These are phyloP conservation scores for Netelia virgata DNA, from an alignment of 2,888 invertebrate genomes.

Conservation along the genomic window DNA sequence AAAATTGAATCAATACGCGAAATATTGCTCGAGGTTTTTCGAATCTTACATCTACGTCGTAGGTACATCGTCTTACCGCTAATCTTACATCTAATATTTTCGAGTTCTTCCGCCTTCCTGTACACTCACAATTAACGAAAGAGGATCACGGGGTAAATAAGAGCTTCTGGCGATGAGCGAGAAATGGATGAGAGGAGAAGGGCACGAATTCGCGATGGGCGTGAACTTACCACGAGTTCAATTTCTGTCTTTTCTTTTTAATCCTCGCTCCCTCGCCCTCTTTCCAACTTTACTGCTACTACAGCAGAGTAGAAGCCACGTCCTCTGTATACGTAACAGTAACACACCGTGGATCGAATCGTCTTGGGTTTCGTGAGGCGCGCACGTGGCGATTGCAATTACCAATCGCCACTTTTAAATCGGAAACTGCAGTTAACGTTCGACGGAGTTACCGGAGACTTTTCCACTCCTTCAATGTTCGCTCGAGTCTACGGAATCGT, in stretches of 20 bases:
- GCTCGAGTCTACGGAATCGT: constrained; percentile 39
- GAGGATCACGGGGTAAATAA: constrained; percentile 21
- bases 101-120: not conserved
- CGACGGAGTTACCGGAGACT: constrained; percentile 55
- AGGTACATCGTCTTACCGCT: not conserved
- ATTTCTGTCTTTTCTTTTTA: constrained; percentile 72
- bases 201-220: constrained; percentile 72
- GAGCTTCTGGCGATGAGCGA: constrained; percentile 38
- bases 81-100: constrained; percentile 35
- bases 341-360: constrained; percentile 11
- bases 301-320: constrained; percentile 11
- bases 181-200: constrained; percentile 10
- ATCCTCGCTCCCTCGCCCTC: constrained; percentile 50
- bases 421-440: constrained; percentile 67
- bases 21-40: not conserved
- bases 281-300: constrained; percentile 55
- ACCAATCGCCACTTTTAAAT: constrained; percentile 68
- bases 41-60: not conserved
- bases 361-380: constrained; percentile 34
- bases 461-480: constrained; percentile 61
- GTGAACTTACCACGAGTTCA: constrained; percentile 74
- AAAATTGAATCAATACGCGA: too few species aligned
- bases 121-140: constrained; percentile 47
- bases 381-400: constrained; percentile 64
- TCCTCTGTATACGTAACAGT: constrained; percentile 10